Evolutionary conservation across 2,888 invertebrate genomes (phyloP).

Genomic region (Apodemia zela): DNA sequence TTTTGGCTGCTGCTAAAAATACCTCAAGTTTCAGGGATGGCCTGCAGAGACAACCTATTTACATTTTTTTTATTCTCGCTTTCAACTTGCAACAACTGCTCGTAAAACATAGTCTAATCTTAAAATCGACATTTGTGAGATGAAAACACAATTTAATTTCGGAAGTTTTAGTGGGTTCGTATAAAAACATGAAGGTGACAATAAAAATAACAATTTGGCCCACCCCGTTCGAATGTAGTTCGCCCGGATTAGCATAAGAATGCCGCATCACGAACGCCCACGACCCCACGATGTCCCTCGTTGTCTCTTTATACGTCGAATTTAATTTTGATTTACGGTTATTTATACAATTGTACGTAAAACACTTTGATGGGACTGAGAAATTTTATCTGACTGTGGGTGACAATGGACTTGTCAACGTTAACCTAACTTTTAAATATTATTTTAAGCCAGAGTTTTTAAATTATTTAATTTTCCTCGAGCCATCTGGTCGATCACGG

Average conservation of each 20-base stretch:
- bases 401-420: constrained; percentile 29
- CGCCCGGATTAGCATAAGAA: constrained; percentile 78
- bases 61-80: too few species aligned
- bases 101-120: not conserved
- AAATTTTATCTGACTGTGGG: constrained; percentile 25
- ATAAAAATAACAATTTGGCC: constrained; percentile 81
- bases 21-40: too few species aligned
- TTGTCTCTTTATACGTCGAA: constrained; percentile 76
- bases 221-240: constrained; percentile 74
- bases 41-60: too few species aligned
- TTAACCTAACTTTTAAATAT: constrained; percentile 23
- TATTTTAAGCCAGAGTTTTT: not conserved
- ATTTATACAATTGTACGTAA: constrained; percentile 69
- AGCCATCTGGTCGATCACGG: too few species aligned
- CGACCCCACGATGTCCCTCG: constrained; percentile 62
- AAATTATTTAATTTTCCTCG: not conserved
- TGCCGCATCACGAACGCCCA: constrained; percentile 69
- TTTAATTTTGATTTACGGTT: constrained; percentile 79
- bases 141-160: constrained; percentile 58
- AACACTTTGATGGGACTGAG: constrained; percentile 45
- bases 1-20: too few species aligned
- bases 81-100: too few species aligned
- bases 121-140: constrained; percentile 34
- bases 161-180: constrained; percentile 49
- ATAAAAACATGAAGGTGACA: constrained; percentile 75